Percentiles rank a stretch among this genome's conserved stretches.
Conservation (phyloP, 37 sponge, comb jelly and placozoan genomes). For the Petrosia ficiformis region DNA sequence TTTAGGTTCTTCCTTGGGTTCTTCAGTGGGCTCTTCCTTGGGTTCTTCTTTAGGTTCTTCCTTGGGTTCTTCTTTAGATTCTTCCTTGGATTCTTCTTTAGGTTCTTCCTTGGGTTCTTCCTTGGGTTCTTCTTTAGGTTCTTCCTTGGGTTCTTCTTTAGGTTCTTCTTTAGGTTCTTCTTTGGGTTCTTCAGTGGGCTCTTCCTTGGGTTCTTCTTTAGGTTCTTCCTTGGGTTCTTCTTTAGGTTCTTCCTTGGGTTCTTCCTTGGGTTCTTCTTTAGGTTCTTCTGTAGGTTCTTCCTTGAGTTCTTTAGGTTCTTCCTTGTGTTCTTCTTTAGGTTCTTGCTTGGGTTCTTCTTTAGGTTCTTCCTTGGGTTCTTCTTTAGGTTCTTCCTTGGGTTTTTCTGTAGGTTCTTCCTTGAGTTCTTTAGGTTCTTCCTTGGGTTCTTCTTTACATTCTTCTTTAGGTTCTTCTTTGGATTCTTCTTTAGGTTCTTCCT, state of each 20-base stretch:
- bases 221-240: slow-evolving; percentile 14
- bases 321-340: neutral
- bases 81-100: no score
- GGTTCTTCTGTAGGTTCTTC: neutral
- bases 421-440: slow-evolving; percentile 1
- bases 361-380: slow-evolving; percentile 17
- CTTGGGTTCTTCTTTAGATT: no score
- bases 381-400: neutral
- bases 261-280: neutral
- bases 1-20: no score
- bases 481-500: slow-evolving; percentile 9
- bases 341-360: slow-evolving; percentile 8
- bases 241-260: slow-evolving; percentile 7
- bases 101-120: no score
- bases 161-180: no score
- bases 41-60: no score
- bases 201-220: neutral
- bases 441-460: no score
- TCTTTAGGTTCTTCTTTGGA: neutral
- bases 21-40: no score
- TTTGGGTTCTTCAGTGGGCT: no score
- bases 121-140: no score
- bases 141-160: no score
- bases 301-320: neutral
- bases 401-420: neutral